Conservation (phyloP, 2,113 vertebrate genomes). For the Perognathus longimembris region DNA sequence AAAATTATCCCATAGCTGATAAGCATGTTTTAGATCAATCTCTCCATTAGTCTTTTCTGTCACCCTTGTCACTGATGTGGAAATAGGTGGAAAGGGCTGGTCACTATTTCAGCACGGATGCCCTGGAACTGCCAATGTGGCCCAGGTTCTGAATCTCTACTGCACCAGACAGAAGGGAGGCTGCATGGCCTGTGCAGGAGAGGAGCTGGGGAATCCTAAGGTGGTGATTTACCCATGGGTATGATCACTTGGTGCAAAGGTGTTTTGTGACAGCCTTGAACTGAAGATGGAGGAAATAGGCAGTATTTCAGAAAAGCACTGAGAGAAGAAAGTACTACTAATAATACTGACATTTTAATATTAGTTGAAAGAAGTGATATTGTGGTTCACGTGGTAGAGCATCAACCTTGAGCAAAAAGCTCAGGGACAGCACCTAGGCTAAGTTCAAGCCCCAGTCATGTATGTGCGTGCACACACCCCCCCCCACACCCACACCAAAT, state of each 20-base stretch:
- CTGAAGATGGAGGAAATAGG: background rate
- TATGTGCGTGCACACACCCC: too few relatives aligned
- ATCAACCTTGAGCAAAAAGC: too few relatives aligned
- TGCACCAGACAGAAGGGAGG: background rate
- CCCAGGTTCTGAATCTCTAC: too few relatives aligned
- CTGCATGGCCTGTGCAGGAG: too few relatives aligned
- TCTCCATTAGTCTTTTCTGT: slow-evolving; percentile 73
- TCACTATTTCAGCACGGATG: background rate
- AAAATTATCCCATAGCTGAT: background rate
- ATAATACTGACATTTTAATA: background rate
- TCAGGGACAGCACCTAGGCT: too few relatives aligned
- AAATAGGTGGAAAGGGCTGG: background rate
- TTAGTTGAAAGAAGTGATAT: too few relatives aligned
- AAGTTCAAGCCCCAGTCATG: too few relatives aligned
- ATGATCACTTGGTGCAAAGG: background rate
- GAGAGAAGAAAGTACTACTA: background rate
- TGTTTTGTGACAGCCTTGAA: background rate
- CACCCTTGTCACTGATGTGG: slow-evolving; percentile 84
- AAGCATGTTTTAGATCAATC: slow-evolving; percentile 54
- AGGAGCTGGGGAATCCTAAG: background rate
- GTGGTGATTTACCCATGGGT: background rate
- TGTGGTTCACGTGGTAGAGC: too few relatives aligned
- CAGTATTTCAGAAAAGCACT: background rate
- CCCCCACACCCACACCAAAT: too few relatives aligned
- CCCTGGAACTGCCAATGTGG: background rate